A percentile compares a stretch with the other conserved stretches of the same genome.
Conservation (phyloP, 2,113 vertebrate genomes). For the Rattus norvegicus region DNA sequence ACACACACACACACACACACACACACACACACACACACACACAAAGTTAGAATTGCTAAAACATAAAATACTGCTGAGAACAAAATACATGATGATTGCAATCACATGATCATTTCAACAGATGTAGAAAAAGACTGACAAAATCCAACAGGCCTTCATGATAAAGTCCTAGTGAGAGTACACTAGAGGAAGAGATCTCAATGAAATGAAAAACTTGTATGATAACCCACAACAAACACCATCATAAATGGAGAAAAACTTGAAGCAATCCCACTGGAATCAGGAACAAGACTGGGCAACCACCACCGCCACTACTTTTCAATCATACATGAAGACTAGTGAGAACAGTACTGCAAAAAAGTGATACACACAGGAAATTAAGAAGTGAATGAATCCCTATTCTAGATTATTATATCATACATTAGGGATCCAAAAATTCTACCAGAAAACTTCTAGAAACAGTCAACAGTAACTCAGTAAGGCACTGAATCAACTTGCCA, state of each 20-base stretch:
- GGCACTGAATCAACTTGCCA: not conserved
- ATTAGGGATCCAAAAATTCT: not conserved
- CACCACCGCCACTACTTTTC: not conserved
- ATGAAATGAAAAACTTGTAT: not conserved
- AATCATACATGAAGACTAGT: not conserved
- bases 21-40: not conserved
- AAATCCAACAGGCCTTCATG: not conserved
- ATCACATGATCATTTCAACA: not conserved
- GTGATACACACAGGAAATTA: not conserved
- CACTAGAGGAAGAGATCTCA: not conserved
- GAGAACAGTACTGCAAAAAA: not conserved
- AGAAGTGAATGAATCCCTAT: not conserved
- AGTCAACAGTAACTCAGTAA: not conserved
- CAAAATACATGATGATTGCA: not conserved
- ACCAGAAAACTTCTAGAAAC: not conserved
- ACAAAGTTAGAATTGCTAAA: not conserved
- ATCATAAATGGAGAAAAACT: not conserved
- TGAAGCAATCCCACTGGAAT: not conserved
- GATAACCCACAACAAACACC: not conserved
- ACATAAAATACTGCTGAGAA: not conserved
- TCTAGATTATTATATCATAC: not conserved
- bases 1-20: too few species aligned
- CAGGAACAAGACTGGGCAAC: not conserved
- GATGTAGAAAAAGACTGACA: not conserved
- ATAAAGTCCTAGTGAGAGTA: not conserved